phyloP scores from a whole-genome alignment of 1,140 invertebrate species.

The Steinernema khuongi region DNA sequence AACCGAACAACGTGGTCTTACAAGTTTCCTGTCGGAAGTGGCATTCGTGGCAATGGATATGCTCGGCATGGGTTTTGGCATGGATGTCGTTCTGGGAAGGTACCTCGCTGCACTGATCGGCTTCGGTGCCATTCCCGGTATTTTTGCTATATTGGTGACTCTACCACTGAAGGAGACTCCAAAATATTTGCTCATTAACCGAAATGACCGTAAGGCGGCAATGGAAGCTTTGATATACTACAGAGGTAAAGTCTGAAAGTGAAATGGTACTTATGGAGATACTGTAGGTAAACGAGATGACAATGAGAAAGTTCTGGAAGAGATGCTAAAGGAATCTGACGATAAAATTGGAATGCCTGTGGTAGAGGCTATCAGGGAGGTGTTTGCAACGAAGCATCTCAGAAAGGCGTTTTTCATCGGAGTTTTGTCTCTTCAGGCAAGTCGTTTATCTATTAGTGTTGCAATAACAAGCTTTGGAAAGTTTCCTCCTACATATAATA shows the following conservation, averaged over 20 bases:
- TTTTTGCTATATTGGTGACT: constrained; percentile 44
- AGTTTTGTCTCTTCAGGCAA: constrained; percentile 18
- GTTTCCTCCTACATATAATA: no score
- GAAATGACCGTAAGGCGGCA: constrained; percentile 40
- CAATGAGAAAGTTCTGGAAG: constrained; percentile 33
- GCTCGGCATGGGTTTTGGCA: constrained; percentile 50
- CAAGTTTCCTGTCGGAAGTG: constrained; percentile 42
- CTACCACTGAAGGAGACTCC: constrained; percentile 47
- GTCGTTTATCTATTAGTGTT: no score
- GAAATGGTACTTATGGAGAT: background rate
- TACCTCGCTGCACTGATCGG: constrained; percentile 40
- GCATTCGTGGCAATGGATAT: constrained; percentile 45
- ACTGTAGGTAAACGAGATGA: constrained; percentile 18
- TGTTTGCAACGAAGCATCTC: constrained; percentile 37
- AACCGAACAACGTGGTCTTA: constrained; percentile 41
- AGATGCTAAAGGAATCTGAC: constrained; percentile 48
- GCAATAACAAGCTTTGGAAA: no score
- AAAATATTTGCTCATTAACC: constrained; percentile 46
- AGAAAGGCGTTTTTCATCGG: constrained; percentile 47
- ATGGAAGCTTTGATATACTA: constrained; percentile 40
- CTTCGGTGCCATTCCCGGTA: constrained; percentile 39
- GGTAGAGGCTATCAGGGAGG: constrained; percentile 34
- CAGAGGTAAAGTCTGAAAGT: constrained; percentile 28
- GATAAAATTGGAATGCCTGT: constrained; percentile 32
- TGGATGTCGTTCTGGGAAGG: constrained; percentile 41